Conservation (phyloP, 2,888 invertebrate species). For the Amphimallon solstitiale region DNA sequence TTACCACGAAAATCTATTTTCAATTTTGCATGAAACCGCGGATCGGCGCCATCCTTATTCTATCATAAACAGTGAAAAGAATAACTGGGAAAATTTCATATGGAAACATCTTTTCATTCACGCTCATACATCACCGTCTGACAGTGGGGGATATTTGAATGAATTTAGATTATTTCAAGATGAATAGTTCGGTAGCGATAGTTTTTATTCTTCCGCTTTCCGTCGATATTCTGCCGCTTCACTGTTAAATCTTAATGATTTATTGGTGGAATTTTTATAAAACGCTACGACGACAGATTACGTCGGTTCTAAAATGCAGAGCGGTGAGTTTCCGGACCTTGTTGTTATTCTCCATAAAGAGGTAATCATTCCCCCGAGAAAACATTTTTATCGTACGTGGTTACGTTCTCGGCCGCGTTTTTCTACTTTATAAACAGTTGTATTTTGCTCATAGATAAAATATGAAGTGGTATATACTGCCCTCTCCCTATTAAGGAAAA, state of each 20-base stretch:
- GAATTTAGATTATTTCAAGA: constrained; percentile 33
- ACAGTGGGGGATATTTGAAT: constrained; percentile 27
- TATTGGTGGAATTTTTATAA: constrained; percentile 44
- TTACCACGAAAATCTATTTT: constrained; percentile 33
- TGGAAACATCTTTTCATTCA: constrained; percentile 31
- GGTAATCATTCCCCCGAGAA: not conserved
- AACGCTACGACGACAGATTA: constrained; percentile 14
- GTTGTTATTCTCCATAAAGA: constrained; percentile 4
- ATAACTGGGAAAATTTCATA: constrained; percentile 29
- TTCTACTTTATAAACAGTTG: not conserved
- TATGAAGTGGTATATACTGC: not conserved
- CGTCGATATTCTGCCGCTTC: constrained; percentile 40
- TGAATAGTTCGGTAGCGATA: constrained; percentile 28
- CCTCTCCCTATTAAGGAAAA: not conserved
- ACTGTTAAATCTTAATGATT: constrained; percentile 47
- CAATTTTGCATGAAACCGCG: constrained; percentile 28
- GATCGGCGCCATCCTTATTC: constrained; percentile 26
- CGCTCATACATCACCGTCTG: constrained; percentile 29
- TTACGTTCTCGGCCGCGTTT: not conserved
- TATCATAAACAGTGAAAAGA: constrained; percentile 33
- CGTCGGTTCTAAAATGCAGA: constrained; percentile 15
- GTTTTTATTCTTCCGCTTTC: constrained; percentile 33
- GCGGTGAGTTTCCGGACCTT: not conserved
- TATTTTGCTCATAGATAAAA: not conserved
- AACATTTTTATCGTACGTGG: constrained; percentile 5